Base-by-base conservation (phyloP, 2,888 invertebrate species). In the Cheilosia variabilis region DNA sequence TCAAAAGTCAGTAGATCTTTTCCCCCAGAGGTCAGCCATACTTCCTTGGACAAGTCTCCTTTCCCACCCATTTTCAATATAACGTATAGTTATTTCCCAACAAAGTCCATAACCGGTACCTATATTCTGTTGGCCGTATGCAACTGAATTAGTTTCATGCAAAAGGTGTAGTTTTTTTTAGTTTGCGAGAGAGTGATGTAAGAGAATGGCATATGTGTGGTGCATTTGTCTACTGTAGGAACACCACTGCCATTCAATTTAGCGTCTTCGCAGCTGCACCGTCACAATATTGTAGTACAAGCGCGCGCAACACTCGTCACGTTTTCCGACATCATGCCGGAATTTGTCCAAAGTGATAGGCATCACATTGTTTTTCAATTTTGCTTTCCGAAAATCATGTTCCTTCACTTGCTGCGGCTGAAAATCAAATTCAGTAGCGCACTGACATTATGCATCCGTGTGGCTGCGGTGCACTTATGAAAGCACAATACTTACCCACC, bases 291-390 rank as follows among this genome's bases (percentile, higher is more conserved):
- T 17, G 75, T 75, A 76, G 57, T 80, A 80, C 68, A 80, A 62
- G 68, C 73, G 62, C 75, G 81, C 71, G 80, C 71, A 77, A 68
- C 76, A 86, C 81, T 86, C 81, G 86, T 86, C 86, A 86, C 86
- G 86, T 86, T 86, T 86, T 72, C 72, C 86, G 86, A 86, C 86
- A 86, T 81, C 86, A 86, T 86, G 86, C 86, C 86, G 86, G 86
- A 86, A 86, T 86, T 86, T 86, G 86, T 86, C 86, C 86, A 86
- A 86, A 86, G 86, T 86, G 86, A 86, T 86, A 86, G 86, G 76
- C 81, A 86, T 86, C 86, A 77, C 86, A 81, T 86, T 86, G 86
- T 86, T 77, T 86, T 81, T 52, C 52, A 81, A 72, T 76, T 80
- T 81, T 81, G 65, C 60, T 71, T 76, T 80, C 57, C 60, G 22